Conservation (phyloP, 2,113 vertebrate species). For the Toxostoma redivivum region DNA sequence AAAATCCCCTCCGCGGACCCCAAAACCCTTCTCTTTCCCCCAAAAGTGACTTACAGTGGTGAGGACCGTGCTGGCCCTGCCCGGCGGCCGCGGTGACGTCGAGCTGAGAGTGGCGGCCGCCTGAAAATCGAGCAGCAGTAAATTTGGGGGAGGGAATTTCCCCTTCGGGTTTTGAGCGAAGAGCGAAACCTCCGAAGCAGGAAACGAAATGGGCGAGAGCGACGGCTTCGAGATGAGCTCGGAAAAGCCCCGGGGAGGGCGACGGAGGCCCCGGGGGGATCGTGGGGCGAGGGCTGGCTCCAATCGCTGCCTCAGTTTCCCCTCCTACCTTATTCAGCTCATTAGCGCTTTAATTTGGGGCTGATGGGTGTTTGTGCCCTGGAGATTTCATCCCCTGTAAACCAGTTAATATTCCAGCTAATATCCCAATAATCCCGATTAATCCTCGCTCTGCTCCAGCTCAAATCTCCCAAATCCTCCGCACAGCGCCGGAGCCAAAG, state of each 20-base stretch:
- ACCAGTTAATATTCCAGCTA: neutral
- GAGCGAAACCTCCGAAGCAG: slow-evolving; percentile 6
- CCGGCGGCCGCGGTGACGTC: neutral
- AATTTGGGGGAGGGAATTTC: slow-evolving; percentile 27
- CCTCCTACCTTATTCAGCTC: neutral
- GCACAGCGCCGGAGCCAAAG: accelerated
- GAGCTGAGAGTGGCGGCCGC: neutral
- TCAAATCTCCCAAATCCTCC: neutral
- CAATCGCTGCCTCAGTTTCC: neutral
- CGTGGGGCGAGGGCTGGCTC: neutral
- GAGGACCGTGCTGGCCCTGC: neutral
- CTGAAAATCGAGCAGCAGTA: neutral
- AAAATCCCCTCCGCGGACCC: neutral
- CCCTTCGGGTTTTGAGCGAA: neutral
- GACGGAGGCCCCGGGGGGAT: neutral
- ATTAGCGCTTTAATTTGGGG: neutral
- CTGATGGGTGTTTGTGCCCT: neutral
- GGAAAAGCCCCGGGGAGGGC: neutral
- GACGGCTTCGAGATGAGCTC: neutral
- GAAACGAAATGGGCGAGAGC: neutral
- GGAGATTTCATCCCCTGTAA: neutral
- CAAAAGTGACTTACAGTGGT: neutral
- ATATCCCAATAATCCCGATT: neutral
- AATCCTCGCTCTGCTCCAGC: neutral
- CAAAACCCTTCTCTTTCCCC: accelerated